Conservation (phyloP, 92 coral and sea anemone species). For the Parazoanthus atlanticus region DNA sequence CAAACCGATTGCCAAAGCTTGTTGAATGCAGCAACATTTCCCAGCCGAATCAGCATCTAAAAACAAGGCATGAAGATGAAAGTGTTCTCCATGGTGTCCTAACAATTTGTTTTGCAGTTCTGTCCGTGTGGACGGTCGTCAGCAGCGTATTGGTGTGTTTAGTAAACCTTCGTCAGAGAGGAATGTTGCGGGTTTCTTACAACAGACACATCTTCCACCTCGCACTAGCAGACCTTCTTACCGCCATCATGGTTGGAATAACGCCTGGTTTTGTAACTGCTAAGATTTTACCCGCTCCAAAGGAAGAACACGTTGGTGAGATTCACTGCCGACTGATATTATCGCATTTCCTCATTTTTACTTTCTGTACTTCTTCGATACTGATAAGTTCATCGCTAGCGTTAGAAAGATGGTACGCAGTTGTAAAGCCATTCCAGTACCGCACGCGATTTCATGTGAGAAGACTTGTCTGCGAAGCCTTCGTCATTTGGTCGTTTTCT, state of each 20-base stretch:
- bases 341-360: slow-evolving; percentile 61
- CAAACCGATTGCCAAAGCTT: not conserved
- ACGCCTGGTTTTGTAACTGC: slow-evolving; percentile 69
- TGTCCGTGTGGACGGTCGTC: slow-evolving; percentile 40
- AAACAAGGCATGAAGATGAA: not conserved
- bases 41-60: not conserved
- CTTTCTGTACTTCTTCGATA: slow-evolving; percentile 54
- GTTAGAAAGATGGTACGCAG: slow-evolving; percentile 69
- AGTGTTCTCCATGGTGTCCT: slow-evolving; percentile 18
- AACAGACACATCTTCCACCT: slow-evolving; percentile 62
- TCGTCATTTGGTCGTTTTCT: slow-evolving; percentile 51
- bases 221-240: slow-evolving; percentile 60
- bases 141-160: slow-evolving; percentile 62
- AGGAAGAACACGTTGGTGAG: slow-evolving; percentile 46
- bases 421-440: slow-evolving; percentile 60
- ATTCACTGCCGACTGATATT: slow-evolving; percentile 58
- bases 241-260: slow-evolving; percentile 45
- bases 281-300: slow-evolving; percentile 33
- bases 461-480: slow-evolving; percentile 47
- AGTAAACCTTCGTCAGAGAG: slow-evolving; percentile 53
- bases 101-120: slow-evolving; percentile 38
- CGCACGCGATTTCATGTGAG: slow-evolving; percentile 58
- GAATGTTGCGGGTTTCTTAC: slow-evolving; percentile 58
- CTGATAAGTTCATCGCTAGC: slow-evolving; percentile 63
- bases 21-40: slow-evolving; percentile 10